Percentiles rank a stretch among this genome's conserved stretches.
Conservation (phyloP, 2,113 vertebrate genomes). For the Sterna hirundo region DNA sequence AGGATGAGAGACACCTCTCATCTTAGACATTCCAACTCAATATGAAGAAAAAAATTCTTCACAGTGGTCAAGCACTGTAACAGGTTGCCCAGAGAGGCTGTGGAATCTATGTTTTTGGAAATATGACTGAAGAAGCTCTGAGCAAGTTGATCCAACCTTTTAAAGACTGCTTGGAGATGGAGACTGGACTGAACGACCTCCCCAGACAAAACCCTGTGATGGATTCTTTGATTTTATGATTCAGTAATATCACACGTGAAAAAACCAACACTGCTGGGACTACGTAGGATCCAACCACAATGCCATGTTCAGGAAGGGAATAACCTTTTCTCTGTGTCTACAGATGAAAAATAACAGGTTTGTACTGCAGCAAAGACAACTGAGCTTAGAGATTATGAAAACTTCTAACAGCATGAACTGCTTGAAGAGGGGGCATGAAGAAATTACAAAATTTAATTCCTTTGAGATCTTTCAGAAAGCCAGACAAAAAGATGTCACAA, state of each 20-base stretch:
- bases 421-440: not conserved
- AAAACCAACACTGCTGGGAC: not conserved
- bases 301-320: not conserved
- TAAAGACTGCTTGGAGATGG: not conserved
- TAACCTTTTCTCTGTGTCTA: not conserved
- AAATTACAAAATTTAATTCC: not conserved
- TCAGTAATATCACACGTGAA: not conserved
- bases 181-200: not conserved
- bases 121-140: not conserved
- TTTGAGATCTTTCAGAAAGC: not conserved
- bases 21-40: not conserved
- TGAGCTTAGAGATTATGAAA: not conserved
- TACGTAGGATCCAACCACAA: not conserved
- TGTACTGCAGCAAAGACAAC: not conserved
- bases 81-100: not conserved
- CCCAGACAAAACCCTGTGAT: not conserved
- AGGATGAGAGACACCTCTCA: not conserved
- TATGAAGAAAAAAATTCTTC: not conserved
- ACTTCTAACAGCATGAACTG: not conserved
- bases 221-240: not conserved
- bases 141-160: not conserved
- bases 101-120: not conserved
- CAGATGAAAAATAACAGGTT: not conserved
- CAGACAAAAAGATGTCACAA: not conserved
- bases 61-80: not conserved